Evolutionary conservation across 2,888 invertebrate genomes (phyloP), one percentile per base, ranked within the genome.

Genomic region (Marronus borbonicus): DNA sequence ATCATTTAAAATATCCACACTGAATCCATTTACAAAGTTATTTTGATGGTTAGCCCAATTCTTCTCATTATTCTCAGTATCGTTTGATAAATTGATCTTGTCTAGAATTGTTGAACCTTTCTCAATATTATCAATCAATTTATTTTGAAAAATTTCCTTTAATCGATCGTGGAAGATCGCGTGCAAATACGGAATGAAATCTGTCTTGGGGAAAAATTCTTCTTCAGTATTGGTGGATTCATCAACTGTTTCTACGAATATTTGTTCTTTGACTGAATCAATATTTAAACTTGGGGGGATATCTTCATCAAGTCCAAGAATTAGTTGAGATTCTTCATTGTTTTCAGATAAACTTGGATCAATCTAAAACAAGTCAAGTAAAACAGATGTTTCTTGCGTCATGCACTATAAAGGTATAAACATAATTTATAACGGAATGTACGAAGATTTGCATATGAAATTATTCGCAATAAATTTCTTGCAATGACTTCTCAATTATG

Each of bases 171-270:
- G 10, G 44, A 74, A 60, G 8, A 20, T 10, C 5, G n/a, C 55
- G 36, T 36, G n/a, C 3, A 49, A 49, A 28, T 20, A 14, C 4
- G 49, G 50, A 44, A 39, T 60, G 5, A 49, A 14, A 1, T 68
- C 60, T 24, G 12, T 24, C n/a, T 60, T 49, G 12, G 14, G 60
- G 28, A 70, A 17, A 39, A 39, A 64, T 17, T 52, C 50, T 49
- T 72, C 17, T 65, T 77, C 77, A 1, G 77, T 77, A 12, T 77
- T 77, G 4, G 77, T 77, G 10, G 72, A 77, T 39, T 31, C 31
- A 17, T 77, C 77, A 12, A 72, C 52, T 31, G 77, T 77, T 70
- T 77, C 52, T 10, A 77, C 39, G 7, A 17, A 62, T 60, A 44
- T 64, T 49, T 39, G 10, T 28, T 1, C 4, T 12, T 50, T 1